Evolutionary conservation across 1,140 invertebrate species (phyloP), one percentile per base, ranked within the genome.

Genomic region (Euglossa dilemma): DNA sequence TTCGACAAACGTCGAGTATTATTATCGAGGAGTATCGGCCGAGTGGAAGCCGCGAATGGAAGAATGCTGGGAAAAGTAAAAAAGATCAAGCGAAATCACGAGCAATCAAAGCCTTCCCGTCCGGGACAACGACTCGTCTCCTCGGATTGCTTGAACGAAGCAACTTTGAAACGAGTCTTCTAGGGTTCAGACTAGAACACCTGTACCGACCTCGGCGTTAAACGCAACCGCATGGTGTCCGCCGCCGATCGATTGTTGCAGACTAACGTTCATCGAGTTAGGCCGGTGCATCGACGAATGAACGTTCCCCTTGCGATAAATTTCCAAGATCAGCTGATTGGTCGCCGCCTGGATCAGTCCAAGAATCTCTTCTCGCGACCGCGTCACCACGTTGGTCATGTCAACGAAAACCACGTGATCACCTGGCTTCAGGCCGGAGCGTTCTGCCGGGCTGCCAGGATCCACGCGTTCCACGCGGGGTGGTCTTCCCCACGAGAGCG

Each of bases 401-500:
- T 97, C 97, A 59, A 98, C 97, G 92, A 98, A 98, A 72, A 98
- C 97, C 59, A 98, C 96, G 93, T 97, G 97, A 91, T 98, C 97
- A 23, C 97, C 97, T 0, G 97, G 97, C 80, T 96, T 94, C 6
- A 98, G 95, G 2, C 97, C 97, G 6, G 97, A 96, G 5, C 96
- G 95, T 72, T 98, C 97, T 8, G 97, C 97, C 0, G 97, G 96
- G n/a, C 97, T 95, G 12, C 97, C 96, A 0, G 96, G 95, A 87
- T 98, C 98, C 3, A 98, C 97, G 77, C 98, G 94, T 90, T 98
- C 98, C 36, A 99, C 97, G 18, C 97, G 95, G n/a, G 96, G 98
- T 25, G 98, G 98, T 90, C 98, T 96, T 6, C 97, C 98, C 97
- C 98, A 98, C 2, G 98, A 97, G n/a, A 99, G 96, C 8, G 97